Evolutionary conservation across 2,113 vertebrate species (phyloP).

Genomic region (Pomatostomus ruficeps): DNA sequence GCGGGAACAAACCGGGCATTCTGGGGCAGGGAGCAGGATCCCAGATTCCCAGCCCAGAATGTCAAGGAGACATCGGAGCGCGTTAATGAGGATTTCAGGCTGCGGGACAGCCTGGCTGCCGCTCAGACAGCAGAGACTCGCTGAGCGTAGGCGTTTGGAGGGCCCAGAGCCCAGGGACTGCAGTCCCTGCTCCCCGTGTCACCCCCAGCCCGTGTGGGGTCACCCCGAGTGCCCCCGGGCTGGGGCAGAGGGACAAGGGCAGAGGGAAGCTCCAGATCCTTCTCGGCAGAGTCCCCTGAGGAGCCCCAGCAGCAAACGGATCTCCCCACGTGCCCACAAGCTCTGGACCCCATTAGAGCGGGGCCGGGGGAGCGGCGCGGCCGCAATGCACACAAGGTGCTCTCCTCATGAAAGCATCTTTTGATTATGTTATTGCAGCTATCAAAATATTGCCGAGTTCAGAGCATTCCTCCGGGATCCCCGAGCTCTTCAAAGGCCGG

Average conservation of each 20-base stretch:
- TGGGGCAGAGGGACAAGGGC: accelerated
- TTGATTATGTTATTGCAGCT: constrained; percentile 53
- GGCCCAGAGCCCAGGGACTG: background rate
- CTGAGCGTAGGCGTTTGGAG: background rate
- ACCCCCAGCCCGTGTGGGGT: accelerated
- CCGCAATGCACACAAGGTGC: background rate
- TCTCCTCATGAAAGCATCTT: constrained; percentile 42
- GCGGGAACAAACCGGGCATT: background rate
- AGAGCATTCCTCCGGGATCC: constrained; percentile 15
- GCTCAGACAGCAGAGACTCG: background rate
- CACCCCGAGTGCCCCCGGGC: accelerated
- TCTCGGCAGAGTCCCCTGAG: background rate
- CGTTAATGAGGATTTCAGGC: background rate
- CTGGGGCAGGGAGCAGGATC: background rate
- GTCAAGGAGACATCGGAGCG: background rate
- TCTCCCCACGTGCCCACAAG: background rate
- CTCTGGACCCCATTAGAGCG: background rate
- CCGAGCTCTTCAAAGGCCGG: constrained; percentile 47
- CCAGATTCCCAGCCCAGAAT: background rate
- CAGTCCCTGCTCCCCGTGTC: background rate
- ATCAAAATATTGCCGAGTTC: constrained; percentile 58
- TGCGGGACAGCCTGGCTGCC: background rate
- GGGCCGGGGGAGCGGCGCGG: background rate
- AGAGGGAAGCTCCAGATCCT: accelerated
- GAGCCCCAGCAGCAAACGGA: background rate